Evolutionary conservation across 1,140 invertebrate species (phyloP), one percentile per base, ranked within the genome.

Genomic region (Aradophagus sp.): DNA sequence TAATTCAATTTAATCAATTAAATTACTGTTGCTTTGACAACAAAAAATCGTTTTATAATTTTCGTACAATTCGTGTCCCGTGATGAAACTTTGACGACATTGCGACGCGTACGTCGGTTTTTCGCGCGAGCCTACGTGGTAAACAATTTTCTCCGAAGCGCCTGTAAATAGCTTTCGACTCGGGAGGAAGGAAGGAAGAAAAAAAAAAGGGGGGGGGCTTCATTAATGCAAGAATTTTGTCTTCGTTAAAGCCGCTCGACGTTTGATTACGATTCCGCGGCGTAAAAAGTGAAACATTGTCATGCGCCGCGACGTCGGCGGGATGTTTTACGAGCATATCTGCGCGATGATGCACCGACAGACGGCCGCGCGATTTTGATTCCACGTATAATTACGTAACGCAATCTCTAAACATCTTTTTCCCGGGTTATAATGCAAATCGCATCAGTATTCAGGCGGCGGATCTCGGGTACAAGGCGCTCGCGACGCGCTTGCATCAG

Each of bases 331-430:
- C 34, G 50, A 56, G 48, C 38, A 34, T 34, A 17, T 2, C n/a
- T 10, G 27, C 23, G 20, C 29, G 36, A 27, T 41, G 52, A 27
- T 29, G 41, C 32, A 50, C 42, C 4, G 2, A 27, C 32, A 16
- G 38, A 31, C 38, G 52, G 36, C 52, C 36, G 5, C 15, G 41
- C 55, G 20, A 68, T 59, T 68, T 59, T 39, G 34, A 34, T 39
- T 53, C 41, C 16, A 48, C 48, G 29, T 55, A n/a, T n/a, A 68
- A 68, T 68, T 68, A 59, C 34, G 52, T 67, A 67, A 67, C 53
- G 16, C 45, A 58, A 67, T 58, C 35, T 67, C 63, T 50, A 67
- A 58, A 58, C 63, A 52, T 67, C 63, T 52, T 52, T 67, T 58
- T 58, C 36, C 32, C 27, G 52, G 5, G 23, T 41, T 36, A n/a